Percentiles rank a stretch among this genome's conserved stretches.
phyloP scores from a whole-genome alignment of 2,797 vertebrate genomes.

The Leucoraja ocellata region DNA sequence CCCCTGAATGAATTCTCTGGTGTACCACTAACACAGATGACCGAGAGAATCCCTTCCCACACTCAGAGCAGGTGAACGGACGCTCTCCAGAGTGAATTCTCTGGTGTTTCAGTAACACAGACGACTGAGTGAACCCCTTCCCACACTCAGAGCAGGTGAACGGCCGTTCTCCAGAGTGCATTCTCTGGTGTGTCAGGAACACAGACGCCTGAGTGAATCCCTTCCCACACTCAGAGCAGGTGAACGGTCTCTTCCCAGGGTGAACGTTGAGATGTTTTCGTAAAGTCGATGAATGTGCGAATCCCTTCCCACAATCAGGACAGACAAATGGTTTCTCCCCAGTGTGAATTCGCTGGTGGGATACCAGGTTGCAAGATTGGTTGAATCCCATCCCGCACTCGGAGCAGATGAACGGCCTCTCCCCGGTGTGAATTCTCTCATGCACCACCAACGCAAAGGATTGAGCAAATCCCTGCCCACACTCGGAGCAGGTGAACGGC shows the following conservation, averaged over 20 bases:
- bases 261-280: no score
- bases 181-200: no score
- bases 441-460: no score
- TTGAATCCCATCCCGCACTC: background rate
- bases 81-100: background rate
- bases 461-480: background rate
- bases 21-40: no score
- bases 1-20: background rate
- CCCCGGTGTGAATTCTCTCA: background rate
- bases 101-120: no score
- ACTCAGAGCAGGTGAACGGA: background rate
- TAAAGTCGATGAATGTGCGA: no score
- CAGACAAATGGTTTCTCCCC: no score
- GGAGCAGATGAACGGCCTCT: background rate
- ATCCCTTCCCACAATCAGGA: no score
- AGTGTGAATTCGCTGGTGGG: no score
- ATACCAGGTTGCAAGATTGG: no score
- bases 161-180: background rate
- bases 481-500: conserved; percentile 45
- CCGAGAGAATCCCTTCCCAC: background rate
- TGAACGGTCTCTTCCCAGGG: background rate
- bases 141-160: background rate
- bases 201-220: background rate
- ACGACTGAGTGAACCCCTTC: background rate
- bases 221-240: background rate